These are phyloP conservation scores for Jacana jacana DNA, from an alignment of 2,113 vertebrate species.

Conservation along the genomic window DNA sequence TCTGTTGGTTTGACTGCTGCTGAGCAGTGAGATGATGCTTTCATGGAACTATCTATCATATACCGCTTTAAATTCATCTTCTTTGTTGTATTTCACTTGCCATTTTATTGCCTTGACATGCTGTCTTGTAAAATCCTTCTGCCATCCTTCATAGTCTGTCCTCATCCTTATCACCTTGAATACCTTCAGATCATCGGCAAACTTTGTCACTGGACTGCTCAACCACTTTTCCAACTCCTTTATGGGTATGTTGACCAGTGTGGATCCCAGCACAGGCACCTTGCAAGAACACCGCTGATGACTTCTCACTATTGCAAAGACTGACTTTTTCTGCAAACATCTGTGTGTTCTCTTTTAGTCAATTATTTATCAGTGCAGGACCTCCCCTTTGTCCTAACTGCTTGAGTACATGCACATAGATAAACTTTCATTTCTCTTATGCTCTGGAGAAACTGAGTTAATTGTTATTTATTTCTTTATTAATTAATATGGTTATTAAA, in stretches of 20 bases:
- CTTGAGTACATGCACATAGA: not conserved
- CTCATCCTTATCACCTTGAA: not conserved
- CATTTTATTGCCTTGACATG: conserved; percentile 1
- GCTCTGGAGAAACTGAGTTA: not conserved
- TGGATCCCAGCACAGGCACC: not conserved
- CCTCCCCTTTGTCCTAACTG: not conserved
- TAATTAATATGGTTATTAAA: not conserved
- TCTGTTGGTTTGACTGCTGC: not conserved
- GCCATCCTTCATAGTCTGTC: not conserved
- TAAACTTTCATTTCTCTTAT: not conserved
- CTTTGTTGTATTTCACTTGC: not conserved
- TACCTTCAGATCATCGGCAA: not conserved
- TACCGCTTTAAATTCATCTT: not conserved
- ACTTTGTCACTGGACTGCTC: not conserved
- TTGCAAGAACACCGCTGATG: not conserved
- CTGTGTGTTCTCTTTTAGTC: not conserved
- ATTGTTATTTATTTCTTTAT: not conserved
- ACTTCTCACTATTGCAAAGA: not conserved
- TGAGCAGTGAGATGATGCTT: not conserved
- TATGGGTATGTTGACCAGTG: not conserved
- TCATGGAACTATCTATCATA: not conserved
- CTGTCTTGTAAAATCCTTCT: not conserved
- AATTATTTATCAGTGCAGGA: not conserved
- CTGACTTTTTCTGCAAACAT: not conserved
- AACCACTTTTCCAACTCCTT: not conserved